Conservation (phyloP, 2,888 invertebrate genomes). For the Cyrtodaria siliqua region DNA sequence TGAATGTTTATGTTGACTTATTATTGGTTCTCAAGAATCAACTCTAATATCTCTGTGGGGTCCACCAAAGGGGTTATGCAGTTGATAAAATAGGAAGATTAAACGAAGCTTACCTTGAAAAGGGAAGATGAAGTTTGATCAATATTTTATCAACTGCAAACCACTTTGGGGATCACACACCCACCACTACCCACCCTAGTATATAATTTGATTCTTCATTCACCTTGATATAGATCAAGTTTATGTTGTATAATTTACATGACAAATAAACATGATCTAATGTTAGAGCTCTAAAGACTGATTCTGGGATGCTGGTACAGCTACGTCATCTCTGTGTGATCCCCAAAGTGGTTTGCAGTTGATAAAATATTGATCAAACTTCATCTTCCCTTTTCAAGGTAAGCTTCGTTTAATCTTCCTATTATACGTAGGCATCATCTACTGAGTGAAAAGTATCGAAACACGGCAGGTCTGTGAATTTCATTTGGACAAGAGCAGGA, state of each 20-base stretch:
- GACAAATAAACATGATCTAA: not conserved
- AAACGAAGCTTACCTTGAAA: conserved; percentile 19
- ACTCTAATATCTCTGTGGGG: no score
- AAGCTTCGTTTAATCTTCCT: no score
- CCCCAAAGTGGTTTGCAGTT: conserved; percentile 15
- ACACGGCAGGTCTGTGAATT: no score
- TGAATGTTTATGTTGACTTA: no score
- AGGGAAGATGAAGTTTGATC: conserved; percentile 20
- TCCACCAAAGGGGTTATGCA: conserved; percentile 2
- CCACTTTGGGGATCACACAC: conserved; percentile 17
- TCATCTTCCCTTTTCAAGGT: no score
- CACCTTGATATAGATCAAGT: not conserved
- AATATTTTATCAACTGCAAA: conserved; percentile 15
- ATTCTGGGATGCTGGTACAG: conserved; percentile 7
- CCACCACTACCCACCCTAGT: conserved; percentile 2
- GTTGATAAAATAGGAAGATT: conserved; percentile 18
- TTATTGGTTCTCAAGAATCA: no score
- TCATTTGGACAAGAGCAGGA: no score
- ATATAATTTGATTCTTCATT: not conserved
- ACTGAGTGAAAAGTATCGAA: no score
- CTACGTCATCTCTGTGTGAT: conserved; percentile 12
- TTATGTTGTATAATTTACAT: no score
- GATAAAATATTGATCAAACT: conserved; percentile 23
- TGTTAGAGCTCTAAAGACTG: conserved; percentile 7
- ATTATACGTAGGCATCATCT: no score